Base-by-base conservation (phyloP, 2,888 invertebrate genomes). In the Megaustenia siamemsis region DNA sequence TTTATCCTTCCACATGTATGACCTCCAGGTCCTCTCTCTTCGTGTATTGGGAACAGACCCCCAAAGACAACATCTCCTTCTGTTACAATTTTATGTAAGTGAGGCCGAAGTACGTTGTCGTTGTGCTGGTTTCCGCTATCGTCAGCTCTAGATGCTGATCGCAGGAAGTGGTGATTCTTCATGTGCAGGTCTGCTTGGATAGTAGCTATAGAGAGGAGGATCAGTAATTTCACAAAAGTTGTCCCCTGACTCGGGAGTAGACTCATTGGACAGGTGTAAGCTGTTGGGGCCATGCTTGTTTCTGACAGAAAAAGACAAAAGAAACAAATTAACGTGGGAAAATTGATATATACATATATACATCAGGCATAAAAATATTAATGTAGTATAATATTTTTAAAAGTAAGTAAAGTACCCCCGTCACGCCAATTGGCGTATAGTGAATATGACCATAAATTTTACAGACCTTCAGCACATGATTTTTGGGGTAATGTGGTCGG, bases 21-120 rank as follows among this genome's bases (percentile, higher is more conserved):
- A 1, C 92, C 92, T 21, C 92, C 94, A 35, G 87, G 86, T 75
- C 88, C 89, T 69, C 93, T 94, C 89, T 95, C 94, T 87, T 95
- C 95, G 90, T 95, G 95, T 89, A 95, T 95, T 1, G 95, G 95
- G 90, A 95, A 95, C 24, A 95, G 93, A 1, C 95, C 95, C 0
- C 95, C 95, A 79, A 95, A 93, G 79, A 95, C 93, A 49, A 95
- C 93, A 88, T 96, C 95, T 1, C 95, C 95, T 28, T 92, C 91
- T 0, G 87, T 81, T 35, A 89, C 87, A 43, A 92, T 88, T 86
- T 92, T 92, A 6, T 66, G 60, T 18, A 78, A 28, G 28, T 78
- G 78, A 66, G 63, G 28, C 40, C 84, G 86, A 28, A 88, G 88
- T 12, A 89, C 89, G 32, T 86, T 21, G 24, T 71, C 15, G 18